These are phyloP conservation scores for Germaria angustata DNA, from an alignment of 2,888 invertebrate species.

Conservation along the genomic window DNA sequence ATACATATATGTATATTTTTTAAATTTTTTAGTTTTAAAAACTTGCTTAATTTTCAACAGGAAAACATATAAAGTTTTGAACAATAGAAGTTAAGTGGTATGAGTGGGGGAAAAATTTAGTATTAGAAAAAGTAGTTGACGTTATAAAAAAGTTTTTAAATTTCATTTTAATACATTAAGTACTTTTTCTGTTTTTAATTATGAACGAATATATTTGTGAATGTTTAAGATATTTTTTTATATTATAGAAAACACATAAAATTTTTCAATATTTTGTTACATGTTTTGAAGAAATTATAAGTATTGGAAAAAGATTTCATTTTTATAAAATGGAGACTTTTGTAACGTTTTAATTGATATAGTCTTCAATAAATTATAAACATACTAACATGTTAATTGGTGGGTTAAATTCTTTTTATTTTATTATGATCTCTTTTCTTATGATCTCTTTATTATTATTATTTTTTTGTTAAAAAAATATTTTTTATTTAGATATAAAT, in stretches of 20 bases:
- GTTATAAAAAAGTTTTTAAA: neutral
- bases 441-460: constrained; percentile 15
- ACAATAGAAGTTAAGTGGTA: neutral
- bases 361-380: constrained; percentile 40
- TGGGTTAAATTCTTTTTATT: constrained; percentile 52
- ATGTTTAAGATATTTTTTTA: neutral
- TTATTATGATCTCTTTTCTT: constrained; percentile 41
- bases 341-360: constrained; percentile 1
- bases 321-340: constrained; percentile 13
- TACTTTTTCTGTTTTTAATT: neutral
- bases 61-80: constrained; percentile 22
- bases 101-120: neutral
- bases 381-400: constrained; percentile 48
- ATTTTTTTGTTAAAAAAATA: constrained; percentile 41
- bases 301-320: neutral
- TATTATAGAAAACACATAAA: constrained; percentile 3
- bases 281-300: constrained; percentile 3
- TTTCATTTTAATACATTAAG: neutral
- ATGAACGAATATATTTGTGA: neutral
- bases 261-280: neutral
- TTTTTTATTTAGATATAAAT: neutral
- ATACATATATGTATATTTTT: neutral
- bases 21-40: constrained; percentile 20
- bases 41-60: neutral
- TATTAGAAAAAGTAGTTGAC: neutral